Percentiles rank a stretch among this genome's conserved stretches.
phyloP scores from a whole-genome alignment of 2,797 vertebrate genomes.

The Xenopus petersii region DNA sequence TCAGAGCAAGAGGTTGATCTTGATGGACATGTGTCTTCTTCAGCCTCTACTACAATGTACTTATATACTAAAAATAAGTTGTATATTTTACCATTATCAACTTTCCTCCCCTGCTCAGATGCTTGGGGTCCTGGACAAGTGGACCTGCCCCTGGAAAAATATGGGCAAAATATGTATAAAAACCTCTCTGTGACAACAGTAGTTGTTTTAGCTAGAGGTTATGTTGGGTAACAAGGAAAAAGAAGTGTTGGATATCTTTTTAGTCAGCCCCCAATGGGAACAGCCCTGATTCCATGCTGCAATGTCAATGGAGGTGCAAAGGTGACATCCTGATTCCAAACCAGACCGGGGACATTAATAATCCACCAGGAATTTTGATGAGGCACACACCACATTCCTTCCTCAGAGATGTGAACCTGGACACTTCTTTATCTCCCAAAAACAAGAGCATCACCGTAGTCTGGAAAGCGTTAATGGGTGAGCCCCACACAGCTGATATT shows the following conservation, averaged over 20 bases:
- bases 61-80: too few species aligned
- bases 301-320: neutral
- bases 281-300: neutral
- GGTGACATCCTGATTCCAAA: slow-evolving; percentile 37
- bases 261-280: neutral
- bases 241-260: neutral
- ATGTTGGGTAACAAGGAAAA: neutral
- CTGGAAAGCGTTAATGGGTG: slow-evolving; percentile 18
- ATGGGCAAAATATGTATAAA: too few species aligned
- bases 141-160: too few species aligned
- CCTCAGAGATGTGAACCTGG: slow-evolving; percentile 17
- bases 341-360: slow-evolving; percentile 39
- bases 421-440: slow-evolving; percentile 3
- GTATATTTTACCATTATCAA: too few species aligned
- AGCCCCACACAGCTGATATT: slow-evolving; percentile 5
- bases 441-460: neutral
- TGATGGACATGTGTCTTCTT: too few species aligned
- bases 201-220: neutral
- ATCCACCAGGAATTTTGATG: slow-evolving; percentile 45
- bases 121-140: too few species aligned
- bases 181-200: neutral
- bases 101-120: too few species aligned
- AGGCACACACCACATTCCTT: slow-evolving; percentile 43
- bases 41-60: too few species aligned
- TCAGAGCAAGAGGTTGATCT: too few species aligned